Percentiles rank a stretch among this genome's conserved stretches.
Evolutionary conservation across 2,888 invertebrate genomes (phyloP).

Genomic region (Drosophila putrida): DNA sequence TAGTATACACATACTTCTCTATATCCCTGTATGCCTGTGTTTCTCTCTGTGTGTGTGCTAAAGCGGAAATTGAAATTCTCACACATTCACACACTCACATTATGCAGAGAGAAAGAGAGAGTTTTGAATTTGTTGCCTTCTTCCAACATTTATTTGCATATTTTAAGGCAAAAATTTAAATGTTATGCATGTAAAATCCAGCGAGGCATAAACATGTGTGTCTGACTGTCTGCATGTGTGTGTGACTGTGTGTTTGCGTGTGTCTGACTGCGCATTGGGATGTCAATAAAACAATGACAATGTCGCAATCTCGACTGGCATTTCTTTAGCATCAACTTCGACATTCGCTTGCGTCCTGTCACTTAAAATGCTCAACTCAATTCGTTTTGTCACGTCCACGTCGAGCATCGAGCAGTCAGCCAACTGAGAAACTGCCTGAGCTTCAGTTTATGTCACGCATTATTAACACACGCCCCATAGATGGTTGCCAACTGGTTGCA

Average conservation of each 20-base stretch:
- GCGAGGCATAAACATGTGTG: constrained; percentile 25
- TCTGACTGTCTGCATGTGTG: constrained; percentile 2
- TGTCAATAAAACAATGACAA: constrained; percentile 75
- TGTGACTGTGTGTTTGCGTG: constrained; percentile 10
- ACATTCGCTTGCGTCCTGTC: constrained; percentile 55
- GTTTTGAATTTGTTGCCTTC: constrained; percentile 46
- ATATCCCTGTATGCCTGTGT: constrained; percentile 1
- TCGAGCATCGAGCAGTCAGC: constrained; percentile 49
- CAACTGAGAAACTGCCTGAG: constrained; percentile 50
- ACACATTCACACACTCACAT: constrained; percentile 54
- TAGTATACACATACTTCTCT: constrained; percentile 35
- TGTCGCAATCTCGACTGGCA: constrained; percentile 50
- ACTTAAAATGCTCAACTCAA: constrained; percentile 77
- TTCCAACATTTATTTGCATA: constrained; percentile 71
- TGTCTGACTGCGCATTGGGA: constrained; percentile 21
- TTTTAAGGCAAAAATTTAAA: constrained; percentile 71
- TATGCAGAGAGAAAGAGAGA: constrained; percentile 26
- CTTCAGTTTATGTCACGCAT: constrained; percentile 78
- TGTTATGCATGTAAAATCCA: constrained; percentile 50
- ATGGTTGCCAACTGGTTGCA: constrained; percentile 28
- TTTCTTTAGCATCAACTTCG: constrained; percentile 35
- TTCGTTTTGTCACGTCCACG: constrained; percentile 72
- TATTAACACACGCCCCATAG: constrained; percentile 73
- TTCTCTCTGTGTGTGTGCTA: constrained; percentile 32
- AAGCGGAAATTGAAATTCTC: constrained; percentile 75